Evolutionary conservation across 2,113 vertebrate genomes (phyloP).

Genomic region (Anoura caudifer): DNA sequence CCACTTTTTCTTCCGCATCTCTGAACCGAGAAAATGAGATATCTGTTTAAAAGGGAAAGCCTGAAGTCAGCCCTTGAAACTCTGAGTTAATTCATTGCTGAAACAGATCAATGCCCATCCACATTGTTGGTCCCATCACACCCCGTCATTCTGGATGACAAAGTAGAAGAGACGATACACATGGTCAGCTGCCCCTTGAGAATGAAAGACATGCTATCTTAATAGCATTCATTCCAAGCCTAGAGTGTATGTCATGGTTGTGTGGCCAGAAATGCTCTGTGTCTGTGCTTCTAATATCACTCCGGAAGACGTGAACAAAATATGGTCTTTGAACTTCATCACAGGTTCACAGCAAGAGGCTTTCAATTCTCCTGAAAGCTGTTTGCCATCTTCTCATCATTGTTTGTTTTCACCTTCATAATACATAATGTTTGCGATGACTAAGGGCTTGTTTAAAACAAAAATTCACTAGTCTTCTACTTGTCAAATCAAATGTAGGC

Average conservation of each 20-base stretch:
- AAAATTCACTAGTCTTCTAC: not conserved
- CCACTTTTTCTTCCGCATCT: conserved; percentile 1
- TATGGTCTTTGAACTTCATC: not conserved
- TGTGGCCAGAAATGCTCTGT: conserved; percentile 48
- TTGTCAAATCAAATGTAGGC: not conserved
- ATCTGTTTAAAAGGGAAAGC: conserved; percentile 23
- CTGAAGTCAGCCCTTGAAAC: conserved; percentile 48
- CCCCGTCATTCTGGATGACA: not conserved
- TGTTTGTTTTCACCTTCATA: not conserved
- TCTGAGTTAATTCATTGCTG: conserved; percentile 63
- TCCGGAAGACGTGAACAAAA: conserved; percentile 49
- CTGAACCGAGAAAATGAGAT: conserved; percentile 48
- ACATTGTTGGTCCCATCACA: not conserved
- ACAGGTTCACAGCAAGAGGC: not conserved
- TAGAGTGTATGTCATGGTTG: not conserved
- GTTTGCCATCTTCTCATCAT: not conserved
- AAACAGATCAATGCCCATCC: conserved; percentile 62
- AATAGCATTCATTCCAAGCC: conserved; percentile 45
- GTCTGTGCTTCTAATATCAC: not conserved
- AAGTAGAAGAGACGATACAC: not conserved
- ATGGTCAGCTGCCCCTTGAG: conserved; percentile 23
- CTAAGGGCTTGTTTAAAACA: not conserved
- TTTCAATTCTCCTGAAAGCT: not conserved
- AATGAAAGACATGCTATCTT: conserved; percentile 30
- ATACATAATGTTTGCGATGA: not conserved